These are phyloP conservation scores for Macropus fuliginosus DNA, from an alignment of 2,797 vertebrate genomes.

Conservation along the genomic window DNA sequence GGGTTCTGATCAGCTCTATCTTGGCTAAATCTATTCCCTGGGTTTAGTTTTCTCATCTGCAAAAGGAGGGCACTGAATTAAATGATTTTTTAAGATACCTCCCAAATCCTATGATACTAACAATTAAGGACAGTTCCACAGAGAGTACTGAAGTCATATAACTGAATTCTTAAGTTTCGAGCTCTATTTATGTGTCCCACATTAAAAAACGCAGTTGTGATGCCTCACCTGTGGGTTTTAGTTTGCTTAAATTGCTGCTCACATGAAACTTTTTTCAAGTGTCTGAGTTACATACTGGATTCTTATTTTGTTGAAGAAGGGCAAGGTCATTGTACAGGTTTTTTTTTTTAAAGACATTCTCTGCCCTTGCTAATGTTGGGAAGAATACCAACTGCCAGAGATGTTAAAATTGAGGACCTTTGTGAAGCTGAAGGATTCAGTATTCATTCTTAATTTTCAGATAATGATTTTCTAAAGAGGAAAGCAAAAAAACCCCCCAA, in stretches of 20 bases:
- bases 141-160: background rate
- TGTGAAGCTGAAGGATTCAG: background rate
- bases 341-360: background rate
- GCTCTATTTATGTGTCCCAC: background rate
- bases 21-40: background rate
- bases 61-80: background rate
- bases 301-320: background rate
- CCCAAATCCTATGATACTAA: background rate
- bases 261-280: background rate
- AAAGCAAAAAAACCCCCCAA: background rate
- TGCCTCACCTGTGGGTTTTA: background rate
- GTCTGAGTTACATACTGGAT: background rate
- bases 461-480: background rate
- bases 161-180: background rate
- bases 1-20: background rate
- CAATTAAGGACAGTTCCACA: background rate
- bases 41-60: background rate
- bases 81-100: background rate
- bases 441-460: background rate
- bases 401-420: background rate
- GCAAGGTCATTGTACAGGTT: background rate
- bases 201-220: background rate
- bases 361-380: background rate
- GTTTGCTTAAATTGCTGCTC: background rate
- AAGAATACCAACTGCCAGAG: background rate